Conservation (phyloP, 1,140 invertebrate species). For the Ridgeia piscesae region DNA sequence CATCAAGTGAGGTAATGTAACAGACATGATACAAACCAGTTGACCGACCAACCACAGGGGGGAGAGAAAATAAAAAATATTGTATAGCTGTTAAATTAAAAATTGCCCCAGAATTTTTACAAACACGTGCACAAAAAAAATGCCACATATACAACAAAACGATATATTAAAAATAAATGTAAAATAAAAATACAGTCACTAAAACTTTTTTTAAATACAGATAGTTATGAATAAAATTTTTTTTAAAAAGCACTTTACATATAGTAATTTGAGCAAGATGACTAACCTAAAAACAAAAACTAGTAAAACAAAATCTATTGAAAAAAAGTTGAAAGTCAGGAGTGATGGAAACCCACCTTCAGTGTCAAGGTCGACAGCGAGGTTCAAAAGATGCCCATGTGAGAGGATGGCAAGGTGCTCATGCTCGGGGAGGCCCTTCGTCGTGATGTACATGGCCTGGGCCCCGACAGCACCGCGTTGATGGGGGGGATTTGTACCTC, state of each 20-base stretch:
- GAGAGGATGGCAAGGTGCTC: constrained; percentile 90
- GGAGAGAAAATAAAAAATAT: not conserved
- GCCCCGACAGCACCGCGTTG: constrained; percentile 98
- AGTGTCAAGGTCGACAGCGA: constrained; percentile 95
- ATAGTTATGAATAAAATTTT: too few relatives aligned
- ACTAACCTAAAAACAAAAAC: too few relatives aligned
- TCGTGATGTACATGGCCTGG: constrained; percentile 80
- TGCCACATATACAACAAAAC: too few relatives aligned
- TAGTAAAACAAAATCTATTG: too few relatives aligned
- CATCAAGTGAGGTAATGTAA: not conserved
- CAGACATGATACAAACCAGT: not conserved
- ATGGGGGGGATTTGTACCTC: constrained; percentile 94
- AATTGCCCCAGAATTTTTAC: too few relatives aligned
- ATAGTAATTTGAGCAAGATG: too few relatives aligned
- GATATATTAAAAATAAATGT: too few relatives aligned
- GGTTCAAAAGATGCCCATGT: constrained; percentile 99
- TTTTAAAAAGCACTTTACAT: too few relatives aligned
- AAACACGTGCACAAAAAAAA: too few relatives aligned
- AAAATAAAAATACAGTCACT: too few relatives aligned
- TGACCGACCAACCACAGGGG: not conserved
- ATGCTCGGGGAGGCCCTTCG: constrained; percentile 83
- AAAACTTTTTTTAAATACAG: too few relatives aligned
- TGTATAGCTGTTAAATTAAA: not conserved
- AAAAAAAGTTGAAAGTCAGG: too few relatives aligned
- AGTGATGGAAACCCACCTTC: constrained; percentile 70